These are phyloP conservation scores for Talpa occidentalis DNA, from an alignment of 2,113 vertebrate genomes.

Conservation along the genomic window DNA sequence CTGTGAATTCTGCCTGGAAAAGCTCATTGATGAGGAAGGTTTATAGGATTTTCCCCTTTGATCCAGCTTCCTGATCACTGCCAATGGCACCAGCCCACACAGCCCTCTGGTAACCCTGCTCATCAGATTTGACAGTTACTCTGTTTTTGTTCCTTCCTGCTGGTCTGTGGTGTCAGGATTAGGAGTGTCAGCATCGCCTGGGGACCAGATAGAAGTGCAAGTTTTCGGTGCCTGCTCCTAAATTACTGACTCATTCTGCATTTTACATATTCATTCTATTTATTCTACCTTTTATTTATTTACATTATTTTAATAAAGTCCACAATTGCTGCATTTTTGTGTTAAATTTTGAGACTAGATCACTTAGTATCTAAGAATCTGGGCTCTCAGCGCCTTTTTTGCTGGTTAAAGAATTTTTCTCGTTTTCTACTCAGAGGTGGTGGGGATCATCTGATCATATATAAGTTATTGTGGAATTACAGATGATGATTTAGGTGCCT, in stretches of 20 bases:
- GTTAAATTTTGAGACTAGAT: neutral
- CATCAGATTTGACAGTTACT: neutral
- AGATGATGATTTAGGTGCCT: neutral
- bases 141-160: neutral
- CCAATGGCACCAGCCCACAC: too few species aligned
- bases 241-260: neutral
- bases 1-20: neutral
- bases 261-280: too few species aligned
- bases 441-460: conserved; percentile 17
- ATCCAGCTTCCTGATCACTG: neutral
- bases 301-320: neutral
- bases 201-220: neutral
- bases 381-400: neutral
- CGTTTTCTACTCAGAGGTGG: conserved; percentile 33
- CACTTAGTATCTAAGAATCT: neutral
- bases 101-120: neutral
- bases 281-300: too few species aligned
- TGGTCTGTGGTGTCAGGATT: neutral
- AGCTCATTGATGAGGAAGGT: neutral
- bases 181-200: neutral
- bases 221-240: neutral
- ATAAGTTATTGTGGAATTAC: conserved; percentile 42
- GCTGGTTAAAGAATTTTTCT: conserved; percentile 8
- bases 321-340: neutral
- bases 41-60: neutral